A percentile compares a stretch with the other conserved stretches of the same genome.
These are phyloP conservation scores for Punctoribates punctum DNA, from an alignment of 2,888 invertebrate genomes.

Conservation along the genomic window DNA sequence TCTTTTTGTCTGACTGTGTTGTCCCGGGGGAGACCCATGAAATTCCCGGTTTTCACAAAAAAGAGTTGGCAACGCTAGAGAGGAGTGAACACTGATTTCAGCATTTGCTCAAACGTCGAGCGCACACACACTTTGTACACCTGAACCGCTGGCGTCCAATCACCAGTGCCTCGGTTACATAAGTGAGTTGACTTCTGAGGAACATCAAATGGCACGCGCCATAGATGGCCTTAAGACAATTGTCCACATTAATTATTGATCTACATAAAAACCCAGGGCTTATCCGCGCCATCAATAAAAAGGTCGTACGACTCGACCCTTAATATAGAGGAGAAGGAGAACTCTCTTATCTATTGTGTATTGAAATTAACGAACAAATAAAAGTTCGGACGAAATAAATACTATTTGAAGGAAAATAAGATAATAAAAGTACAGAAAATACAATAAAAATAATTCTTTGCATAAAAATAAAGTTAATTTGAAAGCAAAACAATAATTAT, in stretches of 20 bases:
- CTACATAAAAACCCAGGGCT: constrained; percentile 3
- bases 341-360: not conserved
- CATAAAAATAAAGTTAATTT: not conserved
- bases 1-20: no score
- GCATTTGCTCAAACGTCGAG: constrained; percentile 22
- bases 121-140: constrained; percentile 27
- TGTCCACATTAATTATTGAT: constrained; percentile 34
- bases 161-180: not conserved
- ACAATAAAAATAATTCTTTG: not conserved
- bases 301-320: constrained; percentile 17
- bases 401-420: not conserved
- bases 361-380: not conserved
- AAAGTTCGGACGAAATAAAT: not conserved
- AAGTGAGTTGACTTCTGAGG: constrained; percentile 6
- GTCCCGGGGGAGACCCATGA: not conserved
- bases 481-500: constrained; percentile 5
- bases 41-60: not conserved
- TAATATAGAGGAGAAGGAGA: not conserved
- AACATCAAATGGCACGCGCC: constrained; percentile 24
- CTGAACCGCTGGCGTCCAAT: constrained; percentile 30
- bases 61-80: no score
- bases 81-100: constrained; percentile 24
- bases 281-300: constrained; percentile 16
- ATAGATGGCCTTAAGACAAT: constrained; percentile 29
- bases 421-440: not conserved